Evolutionary conservation across 2,113 vertebrate genomes (phyloP).

Genomic region (Grammomys dolichurus): DNA sequence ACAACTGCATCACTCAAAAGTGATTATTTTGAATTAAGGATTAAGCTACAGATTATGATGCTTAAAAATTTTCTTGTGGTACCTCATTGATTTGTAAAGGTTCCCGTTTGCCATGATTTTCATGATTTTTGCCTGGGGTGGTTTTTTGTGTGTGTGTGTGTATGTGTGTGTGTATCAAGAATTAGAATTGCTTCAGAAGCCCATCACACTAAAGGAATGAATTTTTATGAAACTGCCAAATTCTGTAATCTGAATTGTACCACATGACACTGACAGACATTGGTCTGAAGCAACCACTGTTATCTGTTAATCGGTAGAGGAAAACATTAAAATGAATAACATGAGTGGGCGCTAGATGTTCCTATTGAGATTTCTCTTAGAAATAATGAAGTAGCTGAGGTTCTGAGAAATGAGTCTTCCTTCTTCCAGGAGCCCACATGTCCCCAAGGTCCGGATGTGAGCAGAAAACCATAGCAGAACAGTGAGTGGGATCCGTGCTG

Average conservation of each 20-base stretch:
- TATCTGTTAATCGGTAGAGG: not conserved
- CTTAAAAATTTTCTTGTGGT: not conserved
- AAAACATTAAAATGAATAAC: not conserved
- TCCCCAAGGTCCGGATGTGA: not conserved
- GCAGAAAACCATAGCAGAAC: not conserved
- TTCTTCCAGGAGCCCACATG: not conserved
- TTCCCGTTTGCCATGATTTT: not conserved
- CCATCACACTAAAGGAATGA: not conserved
- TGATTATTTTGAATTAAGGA: constrained; percentile 46
- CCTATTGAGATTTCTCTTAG: not conserved
- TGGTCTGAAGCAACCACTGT: not conserved
- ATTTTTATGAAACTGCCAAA: not conserved
- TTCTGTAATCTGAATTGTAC: not conserved
- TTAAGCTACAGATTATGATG: not conserved
- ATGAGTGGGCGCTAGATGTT: not conserved
- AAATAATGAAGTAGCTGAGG: not conserved
- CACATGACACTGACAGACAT: not conserved
- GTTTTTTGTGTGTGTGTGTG: not conserved
- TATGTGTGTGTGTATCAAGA: not conserved
- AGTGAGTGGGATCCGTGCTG: not conserved
- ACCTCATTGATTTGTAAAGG: not conserved
- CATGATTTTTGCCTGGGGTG: not conserved
- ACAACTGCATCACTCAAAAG: not conserved
- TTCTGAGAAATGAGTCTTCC: not conserved
- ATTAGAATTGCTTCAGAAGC: not conserved